These are phyloP conservation scores for Zenarchopterus dispar DNA, from an alignment of 2,797 vertebrate genomes.

Conservation along the genomic window DNA sequence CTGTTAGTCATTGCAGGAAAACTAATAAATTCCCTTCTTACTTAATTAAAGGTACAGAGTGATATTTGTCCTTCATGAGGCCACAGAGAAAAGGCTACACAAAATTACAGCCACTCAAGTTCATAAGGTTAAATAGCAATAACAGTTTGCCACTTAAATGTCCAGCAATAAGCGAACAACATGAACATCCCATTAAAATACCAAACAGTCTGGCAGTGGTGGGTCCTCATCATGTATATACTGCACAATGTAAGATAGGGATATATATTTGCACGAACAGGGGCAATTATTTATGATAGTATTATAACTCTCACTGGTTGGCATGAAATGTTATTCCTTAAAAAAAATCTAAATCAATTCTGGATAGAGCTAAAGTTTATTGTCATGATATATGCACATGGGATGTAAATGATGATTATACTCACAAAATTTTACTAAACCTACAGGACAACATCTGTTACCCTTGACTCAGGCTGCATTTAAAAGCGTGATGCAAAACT, in stretches of 20 bases:
- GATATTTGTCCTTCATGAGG: constrained; percentile 30
- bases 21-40: constrained; percentile 8
- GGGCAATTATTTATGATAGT: constrained; percentile 26
- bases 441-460: constrained; percentile 7
- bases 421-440: too few species aligned
- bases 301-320: constrained; percentile 11
- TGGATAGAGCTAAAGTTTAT: neutral
- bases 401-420: constrained; percentile 1
- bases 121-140: constrained; percentile 30
- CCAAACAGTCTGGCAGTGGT: constrained; percentile 15
- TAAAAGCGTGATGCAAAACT: constrained; percentile 3
- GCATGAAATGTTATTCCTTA: constrained; percentile 6
- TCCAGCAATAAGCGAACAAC: constrained; percentile 31
- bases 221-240: constrained; percentile 1
- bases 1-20: neutral
- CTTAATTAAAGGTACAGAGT: constrained; percentile 13
- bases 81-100: neutral
- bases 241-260: neutral
- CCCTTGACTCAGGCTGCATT: constrained; percentile 10
- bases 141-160: constrained; percentile 23
- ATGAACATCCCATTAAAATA: constrained; percentile 19
- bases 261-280: constrained; percentile 2
- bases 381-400: neutral
- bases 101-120: constrained; percentile 19
- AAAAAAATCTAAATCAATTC: constrained; percentile 16